These are phyloP conservation scores for Zosterops japonicus DNA, from an alignment of 2,113 vertebrate genomes.

Conservation along the genomic window DNA sequence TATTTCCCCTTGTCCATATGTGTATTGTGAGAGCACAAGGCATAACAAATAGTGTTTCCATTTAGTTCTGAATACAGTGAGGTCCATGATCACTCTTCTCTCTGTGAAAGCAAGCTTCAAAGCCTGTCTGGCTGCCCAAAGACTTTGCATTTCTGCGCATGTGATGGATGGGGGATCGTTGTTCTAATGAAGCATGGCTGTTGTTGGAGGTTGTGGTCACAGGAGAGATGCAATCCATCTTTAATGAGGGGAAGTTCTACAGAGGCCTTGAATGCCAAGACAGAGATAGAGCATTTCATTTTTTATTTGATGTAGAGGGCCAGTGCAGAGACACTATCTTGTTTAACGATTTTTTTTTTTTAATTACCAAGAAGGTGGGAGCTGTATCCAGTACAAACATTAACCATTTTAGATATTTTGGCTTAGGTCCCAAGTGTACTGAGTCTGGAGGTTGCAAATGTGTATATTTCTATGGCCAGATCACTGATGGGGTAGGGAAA, in stretches of 20 bases:
- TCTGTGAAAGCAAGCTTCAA: neutral
- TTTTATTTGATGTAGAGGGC: neutral
- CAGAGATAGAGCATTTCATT: neutral
- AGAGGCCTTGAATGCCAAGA: neutral
- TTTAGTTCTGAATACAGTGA: constrained; percentile 5
- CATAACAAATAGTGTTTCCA: neutral
- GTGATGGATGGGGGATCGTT: neutral
- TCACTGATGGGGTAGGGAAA: neutral
- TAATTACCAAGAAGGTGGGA: neutral
- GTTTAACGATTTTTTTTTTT: neutral
- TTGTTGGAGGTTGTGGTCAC: constrained; percentile 12
- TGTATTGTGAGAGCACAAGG: neutral
- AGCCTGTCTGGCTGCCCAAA: neutral
- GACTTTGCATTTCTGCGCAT: neutral
- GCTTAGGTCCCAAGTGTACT: neutral
- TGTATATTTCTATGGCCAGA: neutral
- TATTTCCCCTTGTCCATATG: neutral
- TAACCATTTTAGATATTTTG: neutral
- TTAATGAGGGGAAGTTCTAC: neutral
- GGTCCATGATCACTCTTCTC: neutral
- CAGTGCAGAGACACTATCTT: neutral
- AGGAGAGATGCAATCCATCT: neutral
- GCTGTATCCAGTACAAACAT: neutral
- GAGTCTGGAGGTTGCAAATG: neutral
- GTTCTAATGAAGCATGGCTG: neutral